Evolutionary conservation across 2,888 invertebrate genomes (phyloP).

Genomic region (Lepidochitona cinerea): DNA sequence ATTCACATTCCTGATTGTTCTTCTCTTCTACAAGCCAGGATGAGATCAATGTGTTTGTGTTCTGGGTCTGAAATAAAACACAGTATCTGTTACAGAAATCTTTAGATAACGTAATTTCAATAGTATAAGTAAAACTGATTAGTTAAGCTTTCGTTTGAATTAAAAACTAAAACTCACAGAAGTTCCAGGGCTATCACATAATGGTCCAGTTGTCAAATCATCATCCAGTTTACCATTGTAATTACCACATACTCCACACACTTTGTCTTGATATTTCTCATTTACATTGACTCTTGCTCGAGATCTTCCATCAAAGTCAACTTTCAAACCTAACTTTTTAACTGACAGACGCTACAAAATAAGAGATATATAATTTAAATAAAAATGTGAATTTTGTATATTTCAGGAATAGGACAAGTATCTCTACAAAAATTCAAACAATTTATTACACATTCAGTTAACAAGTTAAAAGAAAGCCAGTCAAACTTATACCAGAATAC

Average conservation of each 20-base stretch:
- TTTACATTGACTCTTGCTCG: constrained; percentile 87
- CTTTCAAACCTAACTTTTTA: constrained; percentile 77
- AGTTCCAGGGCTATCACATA: constrained; percentile 37
- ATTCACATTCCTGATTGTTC: background rate
- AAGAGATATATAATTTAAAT: no score
- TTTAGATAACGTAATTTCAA: no score
- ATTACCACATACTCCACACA: constrained; percentile 95
- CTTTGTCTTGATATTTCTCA: constrained; percentile 78
- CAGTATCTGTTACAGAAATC: no score
- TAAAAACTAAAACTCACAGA: constrained; percentile 27
- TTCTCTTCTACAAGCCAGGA: background rate
- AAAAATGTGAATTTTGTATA: no score
- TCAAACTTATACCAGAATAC: no score
- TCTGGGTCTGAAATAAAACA: constrained; percentile 1
- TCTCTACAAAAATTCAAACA: no score
- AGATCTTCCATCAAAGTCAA: constrained; percentile 92
- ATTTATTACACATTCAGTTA: no score
- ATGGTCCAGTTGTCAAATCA: constrained; percentile 74
- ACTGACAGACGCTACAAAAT: no score
- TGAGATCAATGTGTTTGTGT: background rate
- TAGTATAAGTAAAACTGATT: no score
- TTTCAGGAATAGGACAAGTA: no score
- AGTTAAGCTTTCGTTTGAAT: no score
- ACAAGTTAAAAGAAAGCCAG: no score
- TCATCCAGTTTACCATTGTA: constrained; percentile 89